Percentiles rank a stretch among this genome's conserved stretches.
Evolutionary conservation across 37 sponge, comb jelly and placozoan genomes (phyloP).

Genomic region (Axinella damicornis): DNA sequence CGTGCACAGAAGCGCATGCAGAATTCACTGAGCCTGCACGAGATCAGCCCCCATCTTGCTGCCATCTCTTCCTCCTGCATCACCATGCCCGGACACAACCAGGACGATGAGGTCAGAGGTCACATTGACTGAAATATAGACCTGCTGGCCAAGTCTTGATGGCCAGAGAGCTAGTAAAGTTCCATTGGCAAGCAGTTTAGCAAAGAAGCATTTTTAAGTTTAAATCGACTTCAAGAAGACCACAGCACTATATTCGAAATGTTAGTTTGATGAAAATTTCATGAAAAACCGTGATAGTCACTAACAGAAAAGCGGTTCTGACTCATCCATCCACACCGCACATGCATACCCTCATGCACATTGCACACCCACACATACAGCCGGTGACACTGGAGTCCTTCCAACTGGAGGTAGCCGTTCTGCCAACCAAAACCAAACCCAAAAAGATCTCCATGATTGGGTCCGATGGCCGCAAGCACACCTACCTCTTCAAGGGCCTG

Average conservation of each 20-base stretch:
- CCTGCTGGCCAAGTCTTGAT: too few species aligned
- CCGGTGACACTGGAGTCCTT: slow-evolving; percentile 85
- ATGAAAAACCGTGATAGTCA: too few species aligned
- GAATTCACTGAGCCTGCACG: slow-evolving; percentile 71
- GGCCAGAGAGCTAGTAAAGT: too few species aligned
- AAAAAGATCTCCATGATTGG: slow-evolving; percentile 98
- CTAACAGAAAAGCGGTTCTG: too few species aligned
- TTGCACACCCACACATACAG: slow-evolving; percentile 4
- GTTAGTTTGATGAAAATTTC: too few species aligned
- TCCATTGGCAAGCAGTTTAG: too few species aligned
- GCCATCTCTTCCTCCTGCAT: slow-evolving; percentile 85
- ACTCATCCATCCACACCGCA: too few species aligned
- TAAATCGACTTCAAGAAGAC: too few species aligned
- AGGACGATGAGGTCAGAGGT: slow-evolving; percentile 61
- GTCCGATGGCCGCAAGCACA: slow-evolving; percentile 94
- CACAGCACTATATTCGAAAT: too few species aligned
- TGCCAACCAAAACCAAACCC: slow-evolving; percentile 98
- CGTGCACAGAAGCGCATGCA: slow-evolving; percentile 89
- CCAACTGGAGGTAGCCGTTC: slow-evolving; percentile 86
- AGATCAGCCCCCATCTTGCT: slow-evolving; percentile 93
- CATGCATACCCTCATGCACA: not conserved
- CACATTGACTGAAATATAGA: too few species aligned
- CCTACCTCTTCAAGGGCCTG: slow-evolving; percentile 96
- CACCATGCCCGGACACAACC: slow-evolving; percentile 84
- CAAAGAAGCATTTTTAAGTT: too few species aligned